Percentiles rank a stretch among this genome's conserved stretches.
Conservation (phyloP, 2,113 vertebrate species). For the Carassius auratus region DNA sequence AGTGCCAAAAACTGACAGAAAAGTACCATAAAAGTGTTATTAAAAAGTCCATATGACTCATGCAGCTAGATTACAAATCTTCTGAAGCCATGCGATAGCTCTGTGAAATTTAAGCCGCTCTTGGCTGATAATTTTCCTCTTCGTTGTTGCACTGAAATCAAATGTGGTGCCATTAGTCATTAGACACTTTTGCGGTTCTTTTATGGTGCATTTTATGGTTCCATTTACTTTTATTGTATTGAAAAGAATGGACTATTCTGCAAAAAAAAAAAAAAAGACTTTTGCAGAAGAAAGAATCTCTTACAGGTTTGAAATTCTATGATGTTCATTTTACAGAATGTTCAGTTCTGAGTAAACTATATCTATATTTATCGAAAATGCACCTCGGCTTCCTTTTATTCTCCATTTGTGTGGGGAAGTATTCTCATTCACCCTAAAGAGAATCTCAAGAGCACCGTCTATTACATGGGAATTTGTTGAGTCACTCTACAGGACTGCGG, state of each 20-base stretch:
- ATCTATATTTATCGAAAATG: not conserved
- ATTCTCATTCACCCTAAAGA: not conserved
- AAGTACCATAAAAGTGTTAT: not conserved
- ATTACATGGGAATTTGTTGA: constrained; percentile 21
- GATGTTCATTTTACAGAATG: not conserved
- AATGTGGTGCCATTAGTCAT: constrained; percentile 1
- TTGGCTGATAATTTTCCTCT: not conserved
- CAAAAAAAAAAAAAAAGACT: not conserved
- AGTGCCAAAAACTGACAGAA: not conserved
- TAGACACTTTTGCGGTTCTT: not conserved
- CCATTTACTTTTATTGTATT: constrained; percentile 4
- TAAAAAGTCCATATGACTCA: not conserved
- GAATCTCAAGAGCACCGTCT: constrained; percentile 4
- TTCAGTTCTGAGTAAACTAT: not conserved
- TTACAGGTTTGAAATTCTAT: not conserved
- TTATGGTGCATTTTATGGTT: not conserved
- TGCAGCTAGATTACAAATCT: not conserved
- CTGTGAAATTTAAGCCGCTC: not conserved
- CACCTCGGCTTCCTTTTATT: not conserved
- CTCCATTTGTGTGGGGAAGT: not conserved
- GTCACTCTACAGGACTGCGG: constrained; percentile 6
- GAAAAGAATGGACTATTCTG: not conserved
- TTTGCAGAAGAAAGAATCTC: not conserved
- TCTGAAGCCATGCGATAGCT: not conserved
- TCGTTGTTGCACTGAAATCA: not conserved